Evolutionary conservation across 2,797 vertebrate genomes (phyloP).

Genomic region (Telmatherina bonti): DNA sequence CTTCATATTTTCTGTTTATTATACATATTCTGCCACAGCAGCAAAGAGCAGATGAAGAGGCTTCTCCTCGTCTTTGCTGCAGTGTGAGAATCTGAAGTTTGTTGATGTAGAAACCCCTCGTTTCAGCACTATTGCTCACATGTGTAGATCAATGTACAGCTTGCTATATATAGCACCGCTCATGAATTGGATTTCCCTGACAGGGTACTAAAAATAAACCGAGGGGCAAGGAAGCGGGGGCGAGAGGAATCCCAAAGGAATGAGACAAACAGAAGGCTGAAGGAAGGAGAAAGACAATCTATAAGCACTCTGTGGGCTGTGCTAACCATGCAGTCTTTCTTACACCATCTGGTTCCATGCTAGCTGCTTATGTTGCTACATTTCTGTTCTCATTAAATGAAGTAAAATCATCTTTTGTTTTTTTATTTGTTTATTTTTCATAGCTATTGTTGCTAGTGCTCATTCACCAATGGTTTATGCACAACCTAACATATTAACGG

Average conservation of each 20-base stretch:
- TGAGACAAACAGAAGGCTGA: constrained; percentile 40
- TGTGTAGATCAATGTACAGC: constrained; percentile 64
- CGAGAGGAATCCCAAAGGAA: constrained; percentile 56
- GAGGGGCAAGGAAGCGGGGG: constrained; percentile 51
- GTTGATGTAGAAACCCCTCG: constrained; percentile 54
- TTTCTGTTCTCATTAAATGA: not conserved
- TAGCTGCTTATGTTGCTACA: not conserved
- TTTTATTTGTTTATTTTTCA: too few relatives aligned
- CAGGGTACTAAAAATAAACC: constrained; percentile 79
- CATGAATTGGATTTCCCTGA: constrained; percentile 79
- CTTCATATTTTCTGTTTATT: too few relatives aligned
- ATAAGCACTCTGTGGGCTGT: constrained; percentile 14
- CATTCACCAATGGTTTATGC: not conserved
- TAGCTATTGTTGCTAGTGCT: not conserved
- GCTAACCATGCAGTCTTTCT: constrained; percentile 17
- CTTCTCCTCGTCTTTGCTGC: constrained; percentile 20
- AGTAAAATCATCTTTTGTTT: not conserved
- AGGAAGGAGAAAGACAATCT: constrained; percentile 31
- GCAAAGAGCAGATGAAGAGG: not conserved
- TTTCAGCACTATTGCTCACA: constrained; percentile 43
- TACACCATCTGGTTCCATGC: not conserved
- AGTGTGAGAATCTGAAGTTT: constrained; percentile 19
- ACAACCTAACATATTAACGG: constrained; percentile 1
- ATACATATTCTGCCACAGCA: not conserved
- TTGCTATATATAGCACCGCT: constrained; percentile 71